A percentile compares a stretch with the other conserved stretches of the same genome.
Conservation (phyloP, 2,113 vertebrate species). For the Myrmophylax atrothorax region DNA sequence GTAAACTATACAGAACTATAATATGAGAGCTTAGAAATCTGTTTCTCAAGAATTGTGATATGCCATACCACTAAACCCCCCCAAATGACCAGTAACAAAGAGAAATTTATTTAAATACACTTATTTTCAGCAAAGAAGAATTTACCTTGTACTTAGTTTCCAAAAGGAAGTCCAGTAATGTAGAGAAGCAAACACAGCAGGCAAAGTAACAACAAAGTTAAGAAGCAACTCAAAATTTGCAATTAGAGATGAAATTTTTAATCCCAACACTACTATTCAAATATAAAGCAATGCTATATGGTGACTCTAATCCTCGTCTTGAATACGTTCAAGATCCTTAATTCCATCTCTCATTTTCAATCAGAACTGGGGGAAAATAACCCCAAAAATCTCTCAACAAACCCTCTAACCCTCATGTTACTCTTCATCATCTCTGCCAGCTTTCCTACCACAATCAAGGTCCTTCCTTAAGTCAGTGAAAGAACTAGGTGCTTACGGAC, state of each 20-base stretch:
- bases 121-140: neutral
- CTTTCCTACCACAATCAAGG: neutral
- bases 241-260: neutral
- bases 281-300: neutral
- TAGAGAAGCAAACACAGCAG: neutral
- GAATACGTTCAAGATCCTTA: neutral
- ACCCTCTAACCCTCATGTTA: neutral
- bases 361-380: neutral
- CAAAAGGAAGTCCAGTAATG: neutral
- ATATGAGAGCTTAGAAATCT: neutral
- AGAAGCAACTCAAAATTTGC: neutral
- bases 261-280: neutral
- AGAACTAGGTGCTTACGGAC: neutral
- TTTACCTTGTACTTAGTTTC: neutral
- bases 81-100: neutral
- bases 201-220: neutral
- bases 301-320: neutral
- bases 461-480: neutral
- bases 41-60: neutral
- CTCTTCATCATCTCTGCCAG: neutral
- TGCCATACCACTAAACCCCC: neutral
- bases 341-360: neutral
- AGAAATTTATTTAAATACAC: neutral
- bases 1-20: neutral
- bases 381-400: fast-evolving